These are phyloP conservation scores for Microtus montanus DNA, from an alignment of 2,113 vertebrate species.

Conservation along the genomic window DNA sequence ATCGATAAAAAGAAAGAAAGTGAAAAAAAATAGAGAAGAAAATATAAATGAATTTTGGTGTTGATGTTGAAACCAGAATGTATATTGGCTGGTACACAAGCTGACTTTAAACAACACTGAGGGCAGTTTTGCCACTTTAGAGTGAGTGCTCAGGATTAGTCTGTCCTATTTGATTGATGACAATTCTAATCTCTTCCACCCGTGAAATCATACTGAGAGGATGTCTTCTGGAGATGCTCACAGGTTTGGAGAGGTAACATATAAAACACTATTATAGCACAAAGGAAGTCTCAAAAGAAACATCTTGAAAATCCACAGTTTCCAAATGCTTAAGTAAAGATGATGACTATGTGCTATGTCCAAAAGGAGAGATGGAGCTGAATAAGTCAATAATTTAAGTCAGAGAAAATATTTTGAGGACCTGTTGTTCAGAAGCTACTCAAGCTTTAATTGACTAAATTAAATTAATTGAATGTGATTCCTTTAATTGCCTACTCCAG, in stretches of 20 bases:
- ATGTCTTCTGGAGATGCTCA: neutral
- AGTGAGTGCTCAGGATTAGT: conserved; percentile 28
- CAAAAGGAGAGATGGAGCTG: neutral
- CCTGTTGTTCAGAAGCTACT: neutral
- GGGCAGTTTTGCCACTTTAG: neutral
- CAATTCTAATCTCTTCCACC: neutral
- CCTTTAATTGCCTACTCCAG: neutral
- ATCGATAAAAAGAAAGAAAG: neutral
- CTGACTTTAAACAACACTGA: neutral
- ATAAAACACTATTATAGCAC: neutral
- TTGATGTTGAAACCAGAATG: neutral
- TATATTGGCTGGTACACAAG: neutral
- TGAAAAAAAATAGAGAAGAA: neutral
- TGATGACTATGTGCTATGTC: neutral
- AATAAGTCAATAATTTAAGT: neutral
- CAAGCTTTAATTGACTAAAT: neutral
- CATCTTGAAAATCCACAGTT: neutral
- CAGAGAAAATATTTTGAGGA: neutral
- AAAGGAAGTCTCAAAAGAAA: neutral
- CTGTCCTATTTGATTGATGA: conserved; percentile 24
- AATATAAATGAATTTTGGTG: neutral
- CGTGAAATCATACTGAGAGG: neutral
- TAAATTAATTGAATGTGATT: neutral
- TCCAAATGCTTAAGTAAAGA: conserved; percentile 20
- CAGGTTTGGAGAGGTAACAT: neutral